A percentile compares a stretch with the other conserved stretches of the same genome.
These are phyloP conservation scores for Ochlodes sylvanus DNA, from an alignment of 2,888 invertebrate species.

Conservation along the genomic window DNA sequence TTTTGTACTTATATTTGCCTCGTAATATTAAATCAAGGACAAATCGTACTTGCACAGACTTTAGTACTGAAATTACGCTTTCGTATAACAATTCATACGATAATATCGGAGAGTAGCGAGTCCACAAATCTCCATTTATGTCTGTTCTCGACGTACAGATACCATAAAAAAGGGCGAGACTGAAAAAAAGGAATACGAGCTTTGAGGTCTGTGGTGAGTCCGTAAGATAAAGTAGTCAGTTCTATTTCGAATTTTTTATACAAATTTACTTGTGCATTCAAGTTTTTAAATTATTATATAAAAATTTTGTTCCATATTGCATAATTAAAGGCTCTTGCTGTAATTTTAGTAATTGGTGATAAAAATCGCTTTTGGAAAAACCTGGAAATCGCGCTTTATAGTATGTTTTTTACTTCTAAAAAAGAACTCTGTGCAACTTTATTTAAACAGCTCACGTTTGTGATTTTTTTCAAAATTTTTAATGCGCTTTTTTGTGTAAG, in stretches of 20 bases:
- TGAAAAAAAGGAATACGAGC: conserved; percentile 44
- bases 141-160: conserved; percentile 49
- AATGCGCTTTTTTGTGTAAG: background rate
- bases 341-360: too few relatives aligned
- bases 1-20: too few relatives aligned
- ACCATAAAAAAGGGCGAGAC: conserved; percentile 49
- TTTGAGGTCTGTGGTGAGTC: conserved; percentile 26
- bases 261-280: background rate
- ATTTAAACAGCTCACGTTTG: too few relatives aligned
- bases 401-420: too few relatives aligned
- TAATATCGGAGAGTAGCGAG: conserved; percentile 51
- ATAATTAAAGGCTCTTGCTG: too few relatives aligned
- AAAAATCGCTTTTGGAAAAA: too few relatives aligned
- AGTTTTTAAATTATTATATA: too few relatives aligned
- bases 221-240: conserved; percentile 23
- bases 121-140: conserved; percentile 59
- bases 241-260: conserved; percentile 13
- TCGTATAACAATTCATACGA: conserved; percentile 49
- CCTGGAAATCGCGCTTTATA: too few relatives aligned
- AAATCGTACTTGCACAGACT: background rate
- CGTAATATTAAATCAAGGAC: background rate
- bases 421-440: too few relatives aligned
- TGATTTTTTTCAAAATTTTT: too few relatives aligned
- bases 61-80: conserved; percentile 2
- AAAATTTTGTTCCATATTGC: too few relatives aligned